These are phyloP conservation scores for Triplophysa yarkandensis DNA, from an alignment of 2,797 vertebrate genomes.

Conservation along the genomic window DNA sequence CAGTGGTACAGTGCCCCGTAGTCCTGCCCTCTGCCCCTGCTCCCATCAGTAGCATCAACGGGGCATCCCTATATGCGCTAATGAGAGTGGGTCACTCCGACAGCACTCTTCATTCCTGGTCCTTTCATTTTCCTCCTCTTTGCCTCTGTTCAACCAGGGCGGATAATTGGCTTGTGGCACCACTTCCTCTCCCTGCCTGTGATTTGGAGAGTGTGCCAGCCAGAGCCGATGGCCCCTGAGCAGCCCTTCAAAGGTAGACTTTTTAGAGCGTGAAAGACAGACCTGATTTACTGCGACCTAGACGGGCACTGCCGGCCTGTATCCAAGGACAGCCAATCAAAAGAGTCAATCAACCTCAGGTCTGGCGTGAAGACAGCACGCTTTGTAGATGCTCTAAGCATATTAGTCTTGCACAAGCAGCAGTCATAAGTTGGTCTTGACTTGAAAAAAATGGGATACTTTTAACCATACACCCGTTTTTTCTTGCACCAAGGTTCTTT, in stretches of 20 bases:
- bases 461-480: not conserved
- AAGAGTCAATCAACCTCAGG: constrained; percentile 31
- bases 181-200: constrained; percentile 54
- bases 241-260: constrained; percentile 61
- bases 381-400: constrained; percentile 26
- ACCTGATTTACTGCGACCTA: constrained; percentile 45
- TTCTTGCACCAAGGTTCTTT: too few species aligned
- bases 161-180: constrained; percentile 69
- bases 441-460: constrained; percentile 17
- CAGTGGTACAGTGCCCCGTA: constrained; percentile 16
- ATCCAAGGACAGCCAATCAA: constrained; percentile 49
- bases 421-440: constrained; percentile 1
- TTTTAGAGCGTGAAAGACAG: constrained; percentile 55
- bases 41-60: constrained; percentile 33
- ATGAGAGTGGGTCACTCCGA: constrained; percentile 36
- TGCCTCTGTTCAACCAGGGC: constrained; percentile 50
- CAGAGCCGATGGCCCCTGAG: constrained; percentile 32
- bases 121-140: constrained; percentile 28
- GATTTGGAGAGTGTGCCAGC: constrained; percentile 54
- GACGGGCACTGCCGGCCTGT: constrained; percentile 24
- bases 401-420: constrained; percentile 26
- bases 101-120: constrained; percentile 17
- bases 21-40: constrained; percentile 22
- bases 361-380: constrained; percentile 13
- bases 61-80: constrained; percentile 25